Conservation (phyloP, 2,888 invertebrate genomes). For the Drosophila ustulata region DNA sequence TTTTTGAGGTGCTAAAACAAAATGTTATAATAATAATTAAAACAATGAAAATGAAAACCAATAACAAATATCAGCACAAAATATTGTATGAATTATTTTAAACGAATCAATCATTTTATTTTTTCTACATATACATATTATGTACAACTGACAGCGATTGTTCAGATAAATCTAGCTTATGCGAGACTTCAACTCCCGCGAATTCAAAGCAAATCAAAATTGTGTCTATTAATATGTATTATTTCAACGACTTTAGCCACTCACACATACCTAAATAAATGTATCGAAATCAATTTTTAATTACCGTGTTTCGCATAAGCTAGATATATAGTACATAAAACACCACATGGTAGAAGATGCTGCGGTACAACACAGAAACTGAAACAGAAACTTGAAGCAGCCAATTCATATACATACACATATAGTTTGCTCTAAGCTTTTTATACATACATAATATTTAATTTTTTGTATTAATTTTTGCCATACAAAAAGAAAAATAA, state of each 20-base stretch:
- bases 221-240: slow-evolving; percentile 27
- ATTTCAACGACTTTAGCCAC: slow-evolving; percentile 21
- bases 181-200: slow-evolving; percentile 33
- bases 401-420: slow-evolving; percentile 50
- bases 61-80: slow-evolving; percentile 47
- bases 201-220: slow-evolving; percentile 27
- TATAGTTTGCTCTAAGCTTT: slow-evolving; percentile 78
- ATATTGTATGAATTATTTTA: slow-evolving; percentile 44
- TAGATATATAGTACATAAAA: slow-evolving; percentile 40
- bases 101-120: slow-evolving; percentile 34
- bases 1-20: slow-evolving; percentile 59
- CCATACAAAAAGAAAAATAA: slow-evolving; percentile 78
- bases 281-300: slow-evolving; percentile 30
- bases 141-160: slow-evolving; percentile 38
- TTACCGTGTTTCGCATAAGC: slow-evolving; percentile 46
- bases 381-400: slow-evolving; percentile 29
- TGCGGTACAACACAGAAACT: slow-evolving; percentile 14
- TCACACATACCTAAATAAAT: slow-evolving; percentile 20
- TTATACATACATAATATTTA: slow-evolving; percentile 76
- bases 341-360: slow-evolving; percentile 21
- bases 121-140: slow-evolving; percentile 43
- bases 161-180: slow-evolving; percentile 49
- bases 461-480: slow-evolving; percentile 80
- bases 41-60: slow-evolving; percentile 16
- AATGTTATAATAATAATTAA: slow-evolving; percentile 2